Evolutionary conservation across 1,140 invertebrate genomes (phyloP), one percentile per base, ranked within the genome.

Genomic region (Holotrichia oblita): DNA sequence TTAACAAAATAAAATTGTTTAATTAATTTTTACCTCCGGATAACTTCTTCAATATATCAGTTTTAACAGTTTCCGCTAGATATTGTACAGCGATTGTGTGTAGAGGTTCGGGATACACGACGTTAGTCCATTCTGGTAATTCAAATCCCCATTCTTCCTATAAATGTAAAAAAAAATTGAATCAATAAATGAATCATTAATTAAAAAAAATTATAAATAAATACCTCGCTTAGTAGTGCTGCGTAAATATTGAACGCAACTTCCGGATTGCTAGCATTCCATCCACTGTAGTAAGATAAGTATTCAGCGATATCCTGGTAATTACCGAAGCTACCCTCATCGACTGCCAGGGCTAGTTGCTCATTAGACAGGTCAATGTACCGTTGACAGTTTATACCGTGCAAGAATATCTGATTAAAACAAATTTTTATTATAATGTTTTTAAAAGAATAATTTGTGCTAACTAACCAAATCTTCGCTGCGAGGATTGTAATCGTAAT

Each of bases 61-160:
- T 22, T 9, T 27, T 22, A 69, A 78, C 79, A 84, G 76, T 80
- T 73, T 78, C 17, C 41, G 75, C 59, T 82, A 55, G n/a, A 79
- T 75, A n/a, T 59, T 76, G 10, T 78, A 78, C 3, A 77, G 81
- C 77, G 76, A 82, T n/a, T 61, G 34, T 1, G 81, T 77, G 17
- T 74, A 93, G 77, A 80, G 87, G 88, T 44, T 92, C 87, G 12
- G 80, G 80, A 75, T 77, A 81, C 61, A 81, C 40, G 4, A 73
- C 40, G 3, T 73, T 10, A 41, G 79, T 80, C 82, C 82, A 83
- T 40, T 73, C 27, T 41, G 81, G 82, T 0, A 79, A 40, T 22
- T 44, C 14, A 20, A 79, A 59, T n/a, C 78, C 78, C 42, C 79
- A 79, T 73, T 77, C 75, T 0, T 55, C 22, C 61, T 69, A 34